Conservation (phyloP, 2,113 vertebrate genomes). For the Misgurnus mizolepis region DNA sequence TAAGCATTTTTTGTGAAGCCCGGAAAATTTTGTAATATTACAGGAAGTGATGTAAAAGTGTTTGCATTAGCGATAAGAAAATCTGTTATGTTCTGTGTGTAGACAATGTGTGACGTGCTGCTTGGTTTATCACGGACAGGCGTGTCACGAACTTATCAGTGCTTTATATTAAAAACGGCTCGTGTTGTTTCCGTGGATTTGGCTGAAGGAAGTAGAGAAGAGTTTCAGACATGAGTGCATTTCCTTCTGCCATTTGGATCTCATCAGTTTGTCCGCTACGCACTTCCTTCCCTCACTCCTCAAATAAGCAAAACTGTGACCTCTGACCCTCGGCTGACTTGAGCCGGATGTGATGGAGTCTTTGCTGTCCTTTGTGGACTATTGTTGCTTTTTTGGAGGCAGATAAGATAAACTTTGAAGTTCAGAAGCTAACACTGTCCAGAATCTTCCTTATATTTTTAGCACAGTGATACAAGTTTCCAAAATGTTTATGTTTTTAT, state of each 20-base stretch:
- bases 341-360: constrained; percentile 65
- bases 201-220: constrained; percentile 58
- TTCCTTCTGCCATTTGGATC: constrained; percentile 69
- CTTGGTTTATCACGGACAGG: background rate
- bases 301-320: constrained; percentile 67
- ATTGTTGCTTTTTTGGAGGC: constrained; percentile 62
- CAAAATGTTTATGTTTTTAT: background rate
- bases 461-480: background rate
- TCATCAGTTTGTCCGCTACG: constrained; percentile 55
- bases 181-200: constrained; percentile 66
- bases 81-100: background rate
- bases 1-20: background rate
- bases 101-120: background rate
- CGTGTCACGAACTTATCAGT: background rate
- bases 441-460: constrained; percentile 11
- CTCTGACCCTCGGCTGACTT: constrained; percentile 62
- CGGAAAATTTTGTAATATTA: background rate
- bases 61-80: background rate
- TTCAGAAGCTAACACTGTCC: constrained; percentile 17
- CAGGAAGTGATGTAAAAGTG: constrained; percentile 38
- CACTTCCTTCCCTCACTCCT: constrained; percentile 69
- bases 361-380: constrained; percentile 55
- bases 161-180: background rate
- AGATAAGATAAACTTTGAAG: constrained; percentile 43
- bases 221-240: constrained; percentile 53